phyloP scores from a whole-genome alignment of 2,113 vertebrate genomes.

The Anarhynchus alexandrinus region DNA sequence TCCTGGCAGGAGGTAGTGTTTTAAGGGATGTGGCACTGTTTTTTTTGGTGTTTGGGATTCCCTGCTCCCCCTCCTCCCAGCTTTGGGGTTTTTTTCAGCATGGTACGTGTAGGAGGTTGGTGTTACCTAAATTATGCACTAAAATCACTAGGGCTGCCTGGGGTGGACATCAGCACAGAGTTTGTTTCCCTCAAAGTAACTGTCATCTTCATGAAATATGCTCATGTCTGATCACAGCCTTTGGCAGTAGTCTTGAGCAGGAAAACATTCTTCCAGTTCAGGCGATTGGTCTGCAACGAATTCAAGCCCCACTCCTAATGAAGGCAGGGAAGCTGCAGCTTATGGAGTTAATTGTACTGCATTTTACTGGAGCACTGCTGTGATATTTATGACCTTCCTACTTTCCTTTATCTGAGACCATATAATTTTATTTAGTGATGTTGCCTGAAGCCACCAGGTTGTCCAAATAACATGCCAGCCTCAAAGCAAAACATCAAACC shows the following conservation, averaged over 20 bases:
- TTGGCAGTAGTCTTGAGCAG: not conserved
- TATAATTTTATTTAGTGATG: not conserved
- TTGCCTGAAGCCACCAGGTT: not conserved
- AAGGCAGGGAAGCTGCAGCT: not conserved
- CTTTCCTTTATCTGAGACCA: not conserved
- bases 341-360: not conserved
- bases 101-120: fast-evolving
- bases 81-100: not conserved
- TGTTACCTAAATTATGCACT: not conserved
- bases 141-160: not conserved
- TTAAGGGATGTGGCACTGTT: not conserved
- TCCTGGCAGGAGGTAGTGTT: not conserved
- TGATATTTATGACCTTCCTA: not conserved
- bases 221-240: not conserved
- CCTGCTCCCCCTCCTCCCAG: no score
- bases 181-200: not conserved
- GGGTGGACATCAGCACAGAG: not conserved
- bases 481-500: not conserved
- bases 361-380: not conserved
- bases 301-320: not conserved
- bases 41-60: not conserved
- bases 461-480: not conserved
- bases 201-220: not conserved
- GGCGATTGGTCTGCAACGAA: no score
- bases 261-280: not conserved